A percentile compares a stretch with the other conserved stretches of the same genome.
Evolutionary conservation across 2,113 vertebrate genomes (phyloP).

Genomic region (human (Homo sapiens)): GRCh38 chr18:45121001-45121500

Average conservation of each 20-base stretch:
- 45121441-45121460: constrained; percentile 41
- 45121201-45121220: constrained; percentile 80
- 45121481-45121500: constrained; percentile 23
- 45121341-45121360: constrained; percentile 68
- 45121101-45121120: constrained; percentile 3
- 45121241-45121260: constrained; percentile 77
- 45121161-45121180: constrained; percentile 62
- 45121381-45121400: constrained; percentile 54
- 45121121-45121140: constrained; percentile 40
- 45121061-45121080: not conserved
- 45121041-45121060: not conserved
- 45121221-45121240: constrained; percentile 81
- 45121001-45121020: no score
- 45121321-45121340: constrained; percentile 72
- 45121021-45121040: no score
- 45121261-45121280: constrained; percentile 75
- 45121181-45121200: constrained; percentile 75
- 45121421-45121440: not conserved
- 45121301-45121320: constrained; percentile 79
- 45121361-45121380: constrained; percentile 64
- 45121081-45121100: constrained; percentile 39
- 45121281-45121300: constrained; percentile 77
- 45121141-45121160: constrained; percentile 43
- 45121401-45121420: constrained; percentile 50
- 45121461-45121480: constrained; percentile 29